Base-by-base conservation (phyloP, 2,113 vertebrate species). In the Thamnaconus septentrionalis region DNA sequence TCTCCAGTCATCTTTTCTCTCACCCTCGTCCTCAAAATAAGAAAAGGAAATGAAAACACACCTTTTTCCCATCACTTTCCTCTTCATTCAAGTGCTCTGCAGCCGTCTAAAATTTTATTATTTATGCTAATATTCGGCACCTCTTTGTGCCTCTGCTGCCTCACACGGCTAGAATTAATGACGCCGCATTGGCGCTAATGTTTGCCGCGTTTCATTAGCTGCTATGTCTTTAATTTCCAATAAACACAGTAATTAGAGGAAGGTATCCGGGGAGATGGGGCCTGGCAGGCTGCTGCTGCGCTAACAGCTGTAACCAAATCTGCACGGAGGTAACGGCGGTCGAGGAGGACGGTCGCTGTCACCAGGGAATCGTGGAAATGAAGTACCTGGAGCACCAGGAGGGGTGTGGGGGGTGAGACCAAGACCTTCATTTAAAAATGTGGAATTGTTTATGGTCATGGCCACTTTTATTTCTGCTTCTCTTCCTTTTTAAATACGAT, bases 211-310 rank as follows among this genome's bases (percentile, higher is more conserved):
- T 91, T 93, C 91, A 92, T 91, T 92, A 91, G 87, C 85, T 83
- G 87, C 89, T 91, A 87, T 91, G 90, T 91, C 91, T 93, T 92
- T 93, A 93, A 93, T 92, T 91, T 92, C 90, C 90, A 91, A 92
- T 91, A 92, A 92, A 92, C 92, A 90, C 88, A 81, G 90, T 90
- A 91, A 93, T 93, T 93, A 92, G 88, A 83, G n/a, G 64, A 69
- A 83, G 83, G 87, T 90, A 90, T 91, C 90, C 87, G 68, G 73
- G 74, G 89, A 91, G 88, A 93, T 88, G 52, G 78, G 82, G 62
- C 73, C 78, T 80, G 83, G 90, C 80, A 87, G 81, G 81, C 76
- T 84, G 89, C 89, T 85, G 77, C 87, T 74, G 86, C 78, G 83
- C 82, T 83, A 91, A 85, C 88, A 87, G 91, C 87, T 90, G 90